Conservation (phyloP, 2,113 vertebrate species). For the Miniopterus natalensis region DNA sequence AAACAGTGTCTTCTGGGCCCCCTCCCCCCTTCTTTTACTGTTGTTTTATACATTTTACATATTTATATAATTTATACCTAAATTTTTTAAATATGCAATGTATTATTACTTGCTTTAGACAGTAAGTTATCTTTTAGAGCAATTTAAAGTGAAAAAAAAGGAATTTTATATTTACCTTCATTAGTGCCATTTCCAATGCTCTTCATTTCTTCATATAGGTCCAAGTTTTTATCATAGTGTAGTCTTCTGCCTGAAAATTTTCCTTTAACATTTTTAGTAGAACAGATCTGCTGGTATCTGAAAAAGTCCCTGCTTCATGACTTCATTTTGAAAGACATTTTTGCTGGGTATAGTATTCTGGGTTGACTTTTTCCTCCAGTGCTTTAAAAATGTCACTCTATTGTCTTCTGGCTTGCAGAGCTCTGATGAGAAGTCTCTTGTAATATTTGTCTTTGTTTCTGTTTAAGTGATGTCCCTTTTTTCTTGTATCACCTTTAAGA, state of each 20-base stretch:
- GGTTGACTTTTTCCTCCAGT: background rate
- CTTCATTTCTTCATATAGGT: background rate
- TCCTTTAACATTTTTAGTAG: background rate
- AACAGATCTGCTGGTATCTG: background rate
- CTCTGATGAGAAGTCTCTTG: background rate
- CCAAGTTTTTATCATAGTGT: background rate
- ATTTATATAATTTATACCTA: background rate
- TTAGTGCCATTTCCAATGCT: background rate
- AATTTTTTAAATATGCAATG: background rate
- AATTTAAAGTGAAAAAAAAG: conserved; percentile 1
- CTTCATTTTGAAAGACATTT: conserved; percentile 40
- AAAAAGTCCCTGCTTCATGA: background rate
- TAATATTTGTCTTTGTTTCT: conserved; percentile 10
- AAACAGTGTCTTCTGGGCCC: background rate
- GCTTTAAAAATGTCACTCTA: background rate
- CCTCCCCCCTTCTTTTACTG: background rate
- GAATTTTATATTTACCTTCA: background rate
- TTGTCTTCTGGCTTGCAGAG: background rate
- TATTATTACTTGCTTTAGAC: background rate
- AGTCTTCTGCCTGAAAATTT: background rate
- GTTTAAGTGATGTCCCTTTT: background rate
- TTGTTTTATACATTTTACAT: background rate
- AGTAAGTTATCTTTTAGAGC: conserved; percentile 13
- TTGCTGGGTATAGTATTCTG: background rate
- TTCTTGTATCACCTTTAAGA: background rate